These are phyloP conservation scores for Clepsis dumicolana DNA, from an alignment of 2,888 invertebrate species.

Conservation along the genomic window DNA sequence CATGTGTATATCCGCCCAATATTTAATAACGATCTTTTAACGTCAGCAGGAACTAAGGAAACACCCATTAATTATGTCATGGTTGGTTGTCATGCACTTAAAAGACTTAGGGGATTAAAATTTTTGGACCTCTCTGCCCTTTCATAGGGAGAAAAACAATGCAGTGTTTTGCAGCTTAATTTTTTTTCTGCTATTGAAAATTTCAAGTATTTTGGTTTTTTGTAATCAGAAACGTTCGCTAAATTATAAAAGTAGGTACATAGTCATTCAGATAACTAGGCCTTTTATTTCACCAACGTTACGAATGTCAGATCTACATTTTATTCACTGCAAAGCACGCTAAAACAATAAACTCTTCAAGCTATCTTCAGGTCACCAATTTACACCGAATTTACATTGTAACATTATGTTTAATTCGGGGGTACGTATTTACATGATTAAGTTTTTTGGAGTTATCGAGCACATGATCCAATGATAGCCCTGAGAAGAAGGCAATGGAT, in stretches of 20 bases:
- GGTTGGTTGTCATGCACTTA: slow-evolving; percentile 7
- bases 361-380: too few relatives aligned
- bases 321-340: too few relatives aligned
- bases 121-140: background rate
- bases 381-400: too few relatives aligned
- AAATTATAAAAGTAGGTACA: background rate
- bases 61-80: slow-evolving; percentile 9
- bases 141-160: slow-evolving; percentile 4
- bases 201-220: background rate
- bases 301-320: too few relatives aligned
- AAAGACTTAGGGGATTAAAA: background rate
- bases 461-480: too few relatives aligned
- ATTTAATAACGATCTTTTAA: background rate
- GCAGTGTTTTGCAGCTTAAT: background rate
- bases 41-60: slow-evolving; percentile 2
- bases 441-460: too few relatives aligned
- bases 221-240: background rate
- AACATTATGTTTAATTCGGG: too few relatives aligned
- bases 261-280: too few relatives aligned
- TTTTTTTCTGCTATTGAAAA: background rate
- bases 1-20: background rate
- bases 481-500: too few relatives aligned
- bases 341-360: too few relatives aligned
- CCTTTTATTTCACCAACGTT: too few relatives aligned
- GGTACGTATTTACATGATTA: too few relatives aligned